Evolutionary conservation across 2,888 invertebrate species (phyloP), one percentile per base, ranked within the genome.

Genomic region (Nemotelus nigrinus): DNA sequence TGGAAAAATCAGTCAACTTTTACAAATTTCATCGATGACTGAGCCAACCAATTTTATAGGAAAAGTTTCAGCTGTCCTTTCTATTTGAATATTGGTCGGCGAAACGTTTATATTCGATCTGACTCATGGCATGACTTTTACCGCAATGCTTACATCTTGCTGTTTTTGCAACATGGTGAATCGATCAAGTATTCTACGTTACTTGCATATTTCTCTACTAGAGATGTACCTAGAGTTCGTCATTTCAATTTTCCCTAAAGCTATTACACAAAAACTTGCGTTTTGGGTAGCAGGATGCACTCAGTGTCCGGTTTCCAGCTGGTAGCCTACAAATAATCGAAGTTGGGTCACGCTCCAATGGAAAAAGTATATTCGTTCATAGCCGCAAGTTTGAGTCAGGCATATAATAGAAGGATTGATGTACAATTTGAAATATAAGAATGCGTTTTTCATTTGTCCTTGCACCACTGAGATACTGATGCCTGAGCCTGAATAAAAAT

Each of bases 381-480:
- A 77, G 77, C 74, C 79, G 44, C 74, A 79, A 79, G 77, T 74
- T 77, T 77, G 77, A 79, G 57, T 70, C 79, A 77, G 77, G 77
- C 79, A 77, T 79, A 76, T 79, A 79, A 78, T 79, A 55, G 79
- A 79, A 78, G 79, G 79, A 79, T 79, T 79, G 79, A 78, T 79
- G 78, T 76, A 78, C 79, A 78, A 78, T 79, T 79, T 79, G 78
- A 79, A 78, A 78, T 79, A 79, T 79, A 65, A 60, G 72, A 25
- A 60, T 79, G 79, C 79, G 79, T 79, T 79, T 79, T 79, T 79
- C 79, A 79, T 75, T 75, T 75, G 71, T 79, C 77, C 79, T 68
- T 79, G 79, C 63, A 74, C 1, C 45, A 44, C 58, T 47, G 41
- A 41, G 8, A 58, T 41, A 58, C 71, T 45, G 39, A 48, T 57